Conservation (phyloP, 2,797 vertebrate genomes). For the Vireo griseus region DNA sequence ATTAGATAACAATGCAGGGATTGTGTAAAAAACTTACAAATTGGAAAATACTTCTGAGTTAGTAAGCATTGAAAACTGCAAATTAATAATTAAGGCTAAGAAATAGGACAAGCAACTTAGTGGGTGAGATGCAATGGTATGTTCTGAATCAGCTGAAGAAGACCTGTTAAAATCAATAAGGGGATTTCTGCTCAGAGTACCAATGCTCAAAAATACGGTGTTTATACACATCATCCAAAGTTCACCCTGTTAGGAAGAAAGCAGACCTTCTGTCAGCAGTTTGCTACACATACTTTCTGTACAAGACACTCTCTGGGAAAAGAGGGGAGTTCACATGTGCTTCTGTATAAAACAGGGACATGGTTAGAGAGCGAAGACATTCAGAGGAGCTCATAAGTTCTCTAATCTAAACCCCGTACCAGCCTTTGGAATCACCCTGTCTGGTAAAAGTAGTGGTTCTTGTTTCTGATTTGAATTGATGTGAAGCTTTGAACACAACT, state of each 20-base stretch:
- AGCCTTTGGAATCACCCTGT: background rate
- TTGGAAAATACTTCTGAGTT: background rate
- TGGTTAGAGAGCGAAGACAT: background rate
- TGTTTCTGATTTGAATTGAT: background rate
- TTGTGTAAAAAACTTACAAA: background rate
- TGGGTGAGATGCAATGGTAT: background rate
- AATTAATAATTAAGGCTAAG: background rate
- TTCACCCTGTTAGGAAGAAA: background rate
- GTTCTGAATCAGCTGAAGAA: background rate
- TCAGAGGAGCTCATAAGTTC: background rate
- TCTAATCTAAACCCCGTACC: background rate
- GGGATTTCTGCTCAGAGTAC: background rate
- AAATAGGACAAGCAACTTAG: background rate
- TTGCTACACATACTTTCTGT: background rate
- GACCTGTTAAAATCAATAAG: background rate
- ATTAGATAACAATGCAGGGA: background rate
- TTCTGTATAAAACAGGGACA: background rate
- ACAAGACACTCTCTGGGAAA: background rate
- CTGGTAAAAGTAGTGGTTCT: background rate
- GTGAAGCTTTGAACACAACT: background rate
- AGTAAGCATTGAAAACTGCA: background rate
- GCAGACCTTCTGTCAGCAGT: background rate
- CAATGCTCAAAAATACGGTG: background rate
- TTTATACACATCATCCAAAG: background rate
- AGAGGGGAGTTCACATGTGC: background rate